phyloP scores from a whole-genome alignment of 2,113 vertebrate genomes.

The Benitochromis conjunctus region DNA sequence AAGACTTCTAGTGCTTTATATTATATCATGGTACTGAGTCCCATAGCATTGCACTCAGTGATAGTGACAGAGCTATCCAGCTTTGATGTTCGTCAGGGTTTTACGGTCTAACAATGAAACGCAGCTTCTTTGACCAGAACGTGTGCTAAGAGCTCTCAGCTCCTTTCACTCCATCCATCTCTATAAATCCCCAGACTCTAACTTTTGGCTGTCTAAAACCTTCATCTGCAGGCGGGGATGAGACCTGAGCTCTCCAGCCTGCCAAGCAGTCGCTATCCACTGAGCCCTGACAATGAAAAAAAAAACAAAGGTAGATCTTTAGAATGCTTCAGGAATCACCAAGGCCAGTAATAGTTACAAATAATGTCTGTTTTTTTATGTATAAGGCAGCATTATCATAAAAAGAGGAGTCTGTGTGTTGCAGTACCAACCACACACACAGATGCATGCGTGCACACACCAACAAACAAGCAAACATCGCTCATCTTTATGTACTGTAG shows the following conservation, averaged over 20 bases:
- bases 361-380: background rate
- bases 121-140: background rate
- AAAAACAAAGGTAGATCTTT: background rate
- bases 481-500: conserved; percentile 14
- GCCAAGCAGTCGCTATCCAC: conserved; percentile 41
- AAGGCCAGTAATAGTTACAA: background rate
- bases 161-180: conserved; percentile 17
- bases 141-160: background rate
- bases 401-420: background rate
- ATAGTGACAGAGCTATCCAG: background rate
- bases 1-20: background rate
- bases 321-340: background rate
- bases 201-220: conserved; percentile 41
- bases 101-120: conserved; percentile 5
- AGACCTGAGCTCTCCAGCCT: conserved; percentile 22
- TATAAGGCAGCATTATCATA: background rate
- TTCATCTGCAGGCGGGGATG: conserved; percentile 14
- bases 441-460: background rate
- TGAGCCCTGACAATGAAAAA: conserved; percentile 34
- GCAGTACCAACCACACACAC: background rate
- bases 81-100: background rate
- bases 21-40: background rate
- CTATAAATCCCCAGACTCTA: conserved; percentile 35
- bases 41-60: background rate
- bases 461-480: conserved; percentile 3